These are phyloP conservation scores for Eugnorisma glareosa DNA, from an alignment of 2,888 invertebrate genomes.

Conservation along the genomic window DNA sequence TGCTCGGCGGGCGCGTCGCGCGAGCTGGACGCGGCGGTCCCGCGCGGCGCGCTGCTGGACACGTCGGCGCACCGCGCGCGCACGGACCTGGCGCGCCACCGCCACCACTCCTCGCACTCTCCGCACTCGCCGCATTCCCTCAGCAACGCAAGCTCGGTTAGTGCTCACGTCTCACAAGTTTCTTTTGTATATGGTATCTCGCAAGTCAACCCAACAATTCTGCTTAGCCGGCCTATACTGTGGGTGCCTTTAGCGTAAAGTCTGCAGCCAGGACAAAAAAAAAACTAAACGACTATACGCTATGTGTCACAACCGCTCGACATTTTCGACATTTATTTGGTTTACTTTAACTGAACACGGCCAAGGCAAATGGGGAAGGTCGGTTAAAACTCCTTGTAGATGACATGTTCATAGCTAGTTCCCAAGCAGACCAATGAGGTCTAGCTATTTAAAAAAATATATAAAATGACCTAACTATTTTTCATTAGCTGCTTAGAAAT, in stretches of 20 bases:
- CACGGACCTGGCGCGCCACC: conserved; percentile 95
- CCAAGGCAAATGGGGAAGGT: neutral
- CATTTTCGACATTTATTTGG: neutral
- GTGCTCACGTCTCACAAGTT: conserved; percentile 86
- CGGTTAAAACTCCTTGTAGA: neutral
- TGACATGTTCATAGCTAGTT: neutral
- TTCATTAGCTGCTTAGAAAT: neutral
- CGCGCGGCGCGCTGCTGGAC: conserved; percentile 95
- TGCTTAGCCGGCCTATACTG: neutral
- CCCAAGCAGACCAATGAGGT: neutral
- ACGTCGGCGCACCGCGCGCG: conserved; percentile 93
- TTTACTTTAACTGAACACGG: neutral
- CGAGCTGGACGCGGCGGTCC: conserved; percentile 96
- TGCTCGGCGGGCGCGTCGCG: conserved; percentile 81
- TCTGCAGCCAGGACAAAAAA: neutral
- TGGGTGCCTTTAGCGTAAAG: neutral
- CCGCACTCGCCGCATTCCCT: conserved; percentile 85
- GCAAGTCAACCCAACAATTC: no score
- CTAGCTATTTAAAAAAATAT: neutral
- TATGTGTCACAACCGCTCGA: neutral
- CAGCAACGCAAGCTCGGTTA: conserved; percentile 92
- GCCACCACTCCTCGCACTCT: conserved; percentile 82
- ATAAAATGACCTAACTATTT: neutral
- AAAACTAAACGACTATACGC: neutral
- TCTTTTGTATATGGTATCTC: neutral